Evolutionary conservation across 2,888 invertebrate genomes (phyloP).

Genomic region (Microctonus hyperodae): DNA sequence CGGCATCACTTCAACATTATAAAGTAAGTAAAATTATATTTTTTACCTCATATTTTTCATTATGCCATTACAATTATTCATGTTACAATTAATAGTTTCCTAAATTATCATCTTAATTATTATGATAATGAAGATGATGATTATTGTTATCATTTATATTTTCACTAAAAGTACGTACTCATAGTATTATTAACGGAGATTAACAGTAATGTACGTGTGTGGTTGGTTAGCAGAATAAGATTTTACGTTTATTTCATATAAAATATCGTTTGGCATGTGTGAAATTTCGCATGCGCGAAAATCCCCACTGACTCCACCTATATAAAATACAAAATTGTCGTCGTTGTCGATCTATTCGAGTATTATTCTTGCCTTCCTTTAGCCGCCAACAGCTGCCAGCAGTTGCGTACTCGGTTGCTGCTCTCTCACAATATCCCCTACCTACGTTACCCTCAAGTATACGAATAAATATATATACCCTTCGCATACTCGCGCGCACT

Average conservation of each 20-base stretch:
- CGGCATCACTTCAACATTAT: neutral
- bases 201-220: slow-evolving; percentile 7
- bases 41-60: neutral
- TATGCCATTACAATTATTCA: too few species aligned
- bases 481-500: slow-evolving; percentile 6
- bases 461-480: neutral
- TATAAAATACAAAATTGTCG: neutral
- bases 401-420: slow-evolving; percentile 5
- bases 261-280: slow-evolving; percentile 20
- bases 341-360: slow-evolving; percentile 21
- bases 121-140: too few species aligned
- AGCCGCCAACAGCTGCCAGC: slow-evolving; percentile 26
- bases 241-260: slow-evolving; percentile 32
- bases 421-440: slow-evolving; percentile 1
- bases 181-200: too few species aligned
- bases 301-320: slow-evolving; percentile 33
- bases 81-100: neutral
- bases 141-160: too few species aligned
- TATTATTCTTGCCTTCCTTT: slow-evolving; percentile 21
- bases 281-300: slow-evolving; percentile 40
- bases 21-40: slow-evolving; percentile 5
- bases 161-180: too few species aligned
- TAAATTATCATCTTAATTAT: too few species aligned
- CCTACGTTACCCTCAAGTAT: slow-evolving; percentile 14
- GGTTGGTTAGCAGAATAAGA: slow-evolving; percentile 1